Evolutionary conservation across 2,888 invertebrate genomes (phyloP).

Genomic region (Uloborus plumipes): DNA sequence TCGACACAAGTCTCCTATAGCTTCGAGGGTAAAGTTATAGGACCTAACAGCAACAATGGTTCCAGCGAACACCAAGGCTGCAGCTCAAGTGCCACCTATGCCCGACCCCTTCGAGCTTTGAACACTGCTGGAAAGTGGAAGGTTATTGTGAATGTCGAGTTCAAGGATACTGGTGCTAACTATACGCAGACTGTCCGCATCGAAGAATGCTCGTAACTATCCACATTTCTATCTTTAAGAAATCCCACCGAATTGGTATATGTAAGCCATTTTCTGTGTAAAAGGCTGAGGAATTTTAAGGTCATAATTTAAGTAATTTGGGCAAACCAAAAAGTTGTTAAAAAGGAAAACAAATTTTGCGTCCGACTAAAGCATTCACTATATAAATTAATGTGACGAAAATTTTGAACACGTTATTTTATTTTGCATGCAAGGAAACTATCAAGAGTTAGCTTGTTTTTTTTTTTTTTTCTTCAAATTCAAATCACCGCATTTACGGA

Average conservation of each 20-base stretch:
- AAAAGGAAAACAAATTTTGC: no score
- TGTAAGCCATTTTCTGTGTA: no score
- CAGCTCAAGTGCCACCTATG: slow-evolving; percentile 48
- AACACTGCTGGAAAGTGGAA: slow-evolving; percentile 66
- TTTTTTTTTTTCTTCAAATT: no score
- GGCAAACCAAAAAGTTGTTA: no score
- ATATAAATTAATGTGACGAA: no score
- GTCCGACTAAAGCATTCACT: no score
- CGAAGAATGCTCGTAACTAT: slow-evolving; percentile 65
- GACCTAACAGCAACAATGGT: slow-evolving; percentile 1
- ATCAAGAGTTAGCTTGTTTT: no score
- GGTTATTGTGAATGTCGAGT: slow-evolving; percentile 66
- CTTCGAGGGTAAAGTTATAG: slow-evolving; percentile 51
- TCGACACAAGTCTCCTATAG: slow-evolving; percentile 48
- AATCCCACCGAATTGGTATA: neutral
- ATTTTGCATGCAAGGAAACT: no score
- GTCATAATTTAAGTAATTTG: no score
- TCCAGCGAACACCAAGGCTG: slow-evolving; percentile 26
- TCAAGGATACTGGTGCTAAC: slow-evolving; percentile 56
- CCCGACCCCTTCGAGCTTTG: slow-evolving; percentile 63
- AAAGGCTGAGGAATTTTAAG: no score
- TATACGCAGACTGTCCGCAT: slow-evolving; percentile 64
- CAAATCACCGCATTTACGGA: no score
- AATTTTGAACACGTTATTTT: no score
- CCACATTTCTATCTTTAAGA: neutral